Evolutionary conservation across 2,888 invertebrate species (phyloP), one percentile per base, ranked within the genome.

Genomic region (Isotomurus palustris): DNA sequence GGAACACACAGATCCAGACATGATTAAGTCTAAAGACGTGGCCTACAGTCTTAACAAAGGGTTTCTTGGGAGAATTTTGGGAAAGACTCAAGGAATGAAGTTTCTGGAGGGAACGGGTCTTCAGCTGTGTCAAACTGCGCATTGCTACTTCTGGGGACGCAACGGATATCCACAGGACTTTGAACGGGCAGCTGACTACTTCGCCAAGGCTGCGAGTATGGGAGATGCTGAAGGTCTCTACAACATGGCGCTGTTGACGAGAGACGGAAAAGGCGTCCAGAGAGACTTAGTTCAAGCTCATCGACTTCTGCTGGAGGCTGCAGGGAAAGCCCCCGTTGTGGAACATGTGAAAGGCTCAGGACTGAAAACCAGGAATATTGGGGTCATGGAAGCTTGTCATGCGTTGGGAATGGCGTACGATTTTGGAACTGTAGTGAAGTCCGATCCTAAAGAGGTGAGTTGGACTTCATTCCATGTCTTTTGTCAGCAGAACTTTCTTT

Each of bases 141-240:
- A 56, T 25, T 41, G 36, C 8, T 48, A 60, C 28, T 12, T 17
- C 19, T 5, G 21, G 22, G 56, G 56, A 35, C 17, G n/a, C 3
- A n/a, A 27, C 5, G 53, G 48, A 12, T 22, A 24, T 10, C 2
- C 22, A 2, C 53, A 53, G 44, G 24, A 55, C 32, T 52, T 36
- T n/a, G 19, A 35, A n/a, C 41, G 54, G 41, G 63, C 66, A 14
- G 63, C 53, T 6, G 25, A 25, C 14, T 32, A 22, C 2, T 66
- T 45, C 35, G 53, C 59, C 3, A 48, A 55, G 24, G 63, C 66
- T 10, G 56, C 53, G 3, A 24, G 36, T 2, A 27, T 47, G 2
- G 63, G 60, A n/a, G 56, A 53, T 50, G 56, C 66, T 2, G 63
- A 66, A 52, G 66, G 61, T 14, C 45, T 61, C 6, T 64, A 60